phyloP scores from a whole-genome alignment of 2,797 vertebrate genomes.

The Bradypodion pumilum region DNA sequence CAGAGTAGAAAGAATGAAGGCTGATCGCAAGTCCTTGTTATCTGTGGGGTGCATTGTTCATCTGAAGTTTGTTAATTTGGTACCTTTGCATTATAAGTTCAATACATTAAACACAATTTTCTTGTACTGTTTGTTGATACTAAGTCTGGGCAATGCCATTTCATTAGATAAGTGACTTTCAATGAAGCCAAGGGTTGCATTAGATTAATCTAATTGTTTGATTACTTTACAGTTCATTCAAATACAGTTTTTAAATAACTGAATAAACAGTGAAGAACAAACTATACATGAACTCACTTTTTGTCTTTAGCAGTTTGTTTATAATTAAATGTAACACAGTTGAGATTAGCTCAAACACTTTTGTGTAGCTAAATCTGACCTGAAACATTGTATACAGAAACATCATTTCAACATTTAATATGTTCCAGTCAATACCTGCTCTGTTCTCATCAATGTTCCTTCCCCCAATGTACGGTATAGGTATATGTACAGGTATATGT shows the following conservation, averaged over 20 bases:
- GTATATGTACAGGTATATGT: no score
- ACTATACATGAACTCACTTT: background rate
- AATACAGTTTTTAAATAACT: background rate
- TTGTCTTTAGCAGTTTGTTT: background rate
- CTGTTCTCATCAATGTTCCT: no score
- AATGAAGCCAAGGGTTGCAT: background rate
- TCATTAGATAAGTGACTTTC: slow-evolving; percentile 2
- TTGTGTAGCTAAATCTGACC: background rate
- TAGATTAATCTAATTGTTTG: slow-evolving; percentile 9
- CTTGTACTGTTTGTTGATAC: background rate
- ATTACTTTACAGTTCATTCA: background rate
- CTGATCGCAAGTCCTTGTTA: no score
- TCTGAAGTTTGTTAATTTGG: background rate
- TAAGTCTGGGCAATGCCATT: background rate
- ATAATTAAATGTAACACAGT: background rate
- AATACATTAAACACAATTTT: slow-evolving; percentile 6
- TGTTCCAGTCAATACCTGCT: background rate
- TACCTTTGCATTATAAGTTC: background rate
- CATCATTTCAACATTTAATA: background rate
- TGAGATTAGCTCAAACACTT: background rate
- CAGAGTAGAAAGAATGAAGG: no score
- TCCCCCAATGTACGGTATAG: no score
- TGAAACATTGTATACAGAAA: slow-evolving; percentile 5
- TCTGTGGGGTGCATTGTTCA: background rate
- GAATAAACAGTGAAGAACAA: background rate